These are phyloP conservation scores for Echeneis naucrates DNA, from an alignment of 2,797 vertebrate species.

Conservation along the genomic window DNA sequence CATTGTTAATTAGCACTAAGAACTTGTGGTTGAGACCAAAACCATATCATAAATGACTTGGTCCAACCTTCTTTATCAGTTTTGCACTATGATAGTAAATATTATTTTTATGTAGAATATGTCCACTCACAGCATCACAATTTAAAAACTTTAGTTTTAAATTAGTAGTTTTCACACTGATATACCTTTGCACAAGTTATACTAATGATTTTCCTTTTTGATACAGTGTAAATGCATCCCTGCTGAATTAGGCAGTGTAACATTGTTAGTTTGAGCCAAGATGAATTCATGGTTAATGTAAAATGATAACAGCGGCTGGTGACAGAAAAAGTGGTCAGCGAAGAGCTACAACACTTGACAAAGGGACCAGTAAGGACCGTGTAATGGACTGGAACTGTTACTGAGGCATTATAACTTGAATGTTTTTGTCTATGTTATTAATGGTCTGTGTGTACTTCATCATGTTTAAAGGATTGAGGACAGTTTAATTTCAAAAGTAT, in stretches of 20 bases:
- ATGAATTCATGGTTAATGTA: background rate
- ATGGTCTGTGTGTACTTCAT: conserved; percentile 25
- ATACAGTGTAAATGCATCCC: background rate
- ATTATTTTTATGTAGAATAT: conserved; percentile 28
- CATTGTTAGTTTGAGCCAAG: background rate
- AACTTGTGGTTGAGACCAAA: conserved; percentile 1
- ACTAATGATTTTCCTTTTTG: background rate
- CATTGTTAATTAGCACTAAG: background rate
- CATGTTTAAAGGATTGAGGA: conserved; percentile 8
- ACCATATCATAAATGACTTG: background rate
- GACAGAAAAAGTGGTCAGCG: background rate
- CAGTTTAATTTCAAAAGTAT: conserved; percentile 2
- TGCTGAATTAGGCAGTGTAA: background rate
- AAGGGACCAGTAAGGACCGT: conserved; percentile 14
- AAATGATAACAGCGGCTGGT: background rate
- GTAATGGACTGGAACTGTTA: conserved; percentile 13
- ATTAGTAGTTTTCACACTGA: conserved; percentile 4
- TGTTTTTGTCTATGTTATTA: conserved; percentile 6
- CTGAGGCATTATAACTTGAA: background rate
- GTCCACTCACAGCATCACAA: conserved; percentile 19
- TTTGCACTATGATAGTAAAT: conserved; percentile 25
- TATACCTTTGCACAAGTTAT: background rate
- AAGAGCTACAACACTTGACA: conserved; percentile 1
- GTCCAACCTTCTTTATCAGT: background rate
- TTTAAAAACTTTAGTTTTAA: too few relatives aligned